Conservation (phyloP, 2,113 vertebrate species). For the Acinonyx jubatus region DNA sequence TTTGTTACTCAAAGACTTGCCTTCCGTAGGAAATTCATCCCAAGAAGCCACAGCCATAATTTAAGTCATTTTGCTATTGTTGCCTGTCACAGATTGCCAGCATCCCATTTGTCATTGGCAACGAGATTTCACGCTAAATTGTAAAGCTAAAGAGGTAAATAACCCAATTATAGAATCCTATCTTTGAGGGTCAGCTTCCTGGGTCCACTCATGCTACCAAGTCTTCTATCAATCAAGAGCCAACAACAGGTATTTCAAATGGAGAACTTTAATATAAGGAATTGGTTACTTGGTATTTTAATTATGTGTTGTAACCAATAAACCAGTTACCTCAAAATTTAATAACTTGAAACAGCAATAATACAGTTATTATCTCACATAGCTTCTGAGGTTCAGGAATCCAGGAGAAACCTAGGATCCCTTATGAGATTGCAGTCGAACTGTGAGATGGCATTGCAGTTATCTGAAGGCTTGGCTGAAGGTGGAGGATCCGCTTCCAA, state of each 20-base stretch:
- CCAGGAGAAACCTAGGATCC: background rate
- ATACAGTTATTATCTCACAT: background rate
- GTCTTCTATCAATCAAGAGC: background rate
- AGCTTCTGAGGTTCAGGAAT: background rate
- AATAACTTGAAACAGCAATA: background rate
- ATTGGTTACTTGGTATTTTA: background rate
- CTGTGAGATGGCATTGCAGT: background rate
- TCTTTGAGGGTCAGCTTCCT: background rate
- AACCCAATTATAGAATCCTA: background rate
- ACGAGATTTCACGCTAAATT: background rate
- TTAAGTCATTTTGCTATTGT: background rate
- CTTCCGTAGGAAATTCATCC: background rate
- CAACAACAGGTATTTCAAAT: background rate
- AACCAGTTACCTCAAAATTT: background rate
- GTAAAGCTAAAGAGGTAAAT: background rate
- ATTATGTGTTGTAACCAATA: background rate
- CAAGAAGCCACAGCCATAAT: background rate
- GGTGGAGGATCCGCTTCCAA: background rate
- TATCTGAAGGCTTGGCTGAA: background rate
- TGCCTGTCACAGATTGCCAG: background rate
- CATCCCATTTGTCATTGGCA: background rate
- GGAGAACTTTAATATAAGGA: background rate
- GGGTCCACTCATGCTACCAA: background rate
- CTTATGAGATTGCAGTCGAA: background rate
- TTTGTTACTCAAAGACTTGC: slow-evolving; percentile 3